Evolutionary conservation across 2,797 vertebrate genomes (phyloP).

Genomic region (Tragopan temminckii): DNA sequence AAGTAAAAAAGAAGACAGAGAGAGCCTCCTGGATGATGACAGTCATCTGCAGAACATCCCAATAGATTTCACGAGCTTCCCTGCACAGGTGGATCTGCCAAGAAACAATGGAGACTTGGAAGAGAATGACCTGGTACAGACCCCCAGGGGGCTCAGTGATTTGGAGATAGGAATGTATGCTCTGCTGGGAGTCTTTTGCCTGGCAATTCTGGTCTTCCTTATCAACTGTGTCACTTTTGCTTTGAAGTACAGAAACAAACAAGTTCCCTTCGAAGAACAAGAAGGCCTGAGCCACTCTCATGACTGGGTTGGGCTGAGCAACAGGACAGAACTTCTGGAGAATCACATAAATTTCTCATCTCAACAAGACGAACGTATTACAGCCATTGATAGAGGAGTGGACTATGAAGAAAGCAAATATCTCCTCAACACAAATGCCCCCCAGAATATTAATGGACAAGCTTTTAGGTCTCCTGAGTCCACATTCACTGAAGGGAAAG

Average conservation of each 20-base stretch:
- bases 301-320: conserved; percentile 94
- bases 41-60: conserved; percentile 81
- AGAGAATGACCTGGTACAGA: conserved; percentile 82
- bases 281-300: conserved; percentile 91
- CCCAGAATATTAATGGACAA: conserved; percentile 79
- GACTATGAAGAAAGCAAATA: conserved; percentile 86
- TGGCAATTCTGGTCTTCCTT: conserved; percentile 95
- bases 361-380: conserved; percentile 86
- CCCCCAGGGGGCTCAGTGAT: conserved; percentile 87
- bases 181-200: conserved; percentile 92
- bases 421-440: conserved; percentile 80
- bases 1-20: conserved; percentile 75
- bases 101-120: conserved; percentile 64
- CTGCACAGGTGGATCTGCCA: conserved; percentile 84
- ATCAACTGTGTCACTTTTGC: conserved; percentile 92
- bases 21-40: conserved; percentile 79
- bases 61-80: conserved; percentile 87
- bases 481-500: conserved; percentile 39
- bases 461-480: conserved; percentile 79
- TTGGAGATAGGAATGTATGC: conserved; percentile 97
- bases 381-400: conserved; percentile 88
- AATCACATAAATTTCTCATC: conserved; percentile 84
- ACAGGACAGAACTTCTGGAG: conserved; percentile 90
- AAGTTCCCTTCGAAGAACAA: conserved; percentile 85
- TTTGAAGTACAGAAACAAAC: conserved; percentile 90